Base-by-base conservation (phyloP, 2,113 vertebrate species). In the Sinocyclocheilus anshuiensis region DNA sequence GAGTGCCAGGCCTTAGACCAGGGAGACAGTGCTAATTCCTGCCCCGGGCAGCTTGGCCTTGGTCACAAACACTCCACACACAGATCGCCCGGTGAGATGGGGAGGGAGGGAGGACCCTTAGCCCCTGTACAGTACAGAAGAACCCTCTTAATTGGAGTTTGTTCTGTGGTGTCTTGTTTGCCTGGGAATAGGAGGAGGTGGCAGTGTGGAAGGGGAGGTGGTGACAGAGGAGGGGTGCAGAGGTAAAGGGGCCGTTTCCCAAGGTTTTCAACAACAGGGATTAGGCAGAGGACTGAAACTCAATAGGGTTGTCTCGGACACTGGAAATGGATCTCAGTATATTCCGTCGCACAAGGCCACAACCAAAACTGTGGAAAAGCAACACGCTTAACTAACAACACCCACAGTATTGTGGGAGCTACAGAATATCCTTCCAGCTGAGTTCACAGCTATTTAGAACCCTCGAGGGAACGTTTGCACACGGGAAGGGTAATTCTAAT, bases 231-330 rank as follows among this genome's bases (percentile, higher is more conserved):
- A 72, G 13, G 89, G 86, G 50, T 71, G 24, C 36, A 84, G 72
- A 86, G 81, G 69, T 80, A 59, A 86, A 22, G 36, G 71, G 86
- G 88, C 80, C 87, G 87, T 93, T 95, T 95, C 94, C 94, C 93
- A 95, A 95, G 93, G 92, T 92, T 94, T 90, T 94, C 91, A 93
- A 94, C 93, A 94, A 92, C 91, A 11, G 93, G 81, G 93, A 95
- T 95, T 95, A 95, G 91, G 89, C 88, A 59, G 87, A 85, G 89
- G 89, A 88, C 87, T 81, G 91, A 93, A 93, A 93, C 92, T 93
- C 91, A 93, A 94, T 92, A 92, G 91, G 77, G 74, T 77, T 84
- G 90, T 91, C 84, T 93, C 89, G 89, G 91, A 92, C 90, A 92
- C 88, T 92, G 92, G 92, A 93, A 92, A 93, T 90, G 89, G 91